Conservation (phyloP, 2,113 vertebrate genomes). For the Spermophilus dauricus region DNA sequence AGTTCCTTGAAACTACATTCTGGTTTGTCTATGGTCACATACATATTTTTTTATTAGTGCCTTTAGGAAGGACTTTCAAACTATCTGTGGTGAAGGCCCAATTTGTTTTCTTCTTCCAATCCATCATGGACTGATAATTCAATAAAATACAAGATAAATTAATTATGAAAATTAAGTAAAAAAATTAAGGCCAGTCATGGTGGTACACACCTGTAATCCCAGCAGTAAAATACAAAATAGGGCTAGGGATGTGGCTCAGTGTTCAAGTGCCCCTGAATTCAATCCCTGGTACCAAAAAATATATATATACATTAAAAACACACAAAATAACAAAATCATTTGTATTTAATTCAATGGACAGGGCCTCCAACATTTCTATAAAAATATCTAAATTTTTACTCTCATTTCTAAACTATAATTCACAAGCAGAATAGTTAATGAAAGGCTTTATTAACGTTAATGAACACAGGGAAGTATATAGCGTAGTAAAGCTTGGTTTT, state of each 20-base stretch:
- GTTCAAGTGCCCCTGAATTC: too few species aligned
- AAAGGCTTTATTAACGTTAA: neutral
- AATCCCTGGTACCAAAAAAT: too few species aligned
- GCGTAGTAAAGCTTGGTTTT: slow-evolving; percentile 24
- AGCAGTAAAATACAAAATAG: too few species aligned
- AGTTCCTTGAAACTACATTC: neutral
- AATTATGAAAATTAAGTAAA: slow-evolving; percentile 29
- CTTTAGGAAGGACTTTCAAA: neutral
- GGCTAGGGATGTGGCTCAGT: too few species aligned
- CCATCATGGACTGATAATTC: neutral
- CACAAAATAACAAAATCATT: neutral
- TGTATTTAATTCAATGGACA: neutral
- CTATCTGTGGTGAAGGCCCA: neutral
- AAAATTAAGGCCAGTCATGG: neutral
- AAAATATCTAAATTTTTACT: neutral
- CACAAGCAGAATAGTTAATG: slow-evolving; percentile 43
- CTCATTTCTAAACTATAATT: slow-evolving; percentile 33
- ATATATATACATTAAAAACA: too few species aligned
- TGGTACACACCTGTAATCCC: too few species aligned
- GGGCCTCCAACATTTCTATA: neutral
- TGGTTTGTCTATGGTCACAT: neutral
- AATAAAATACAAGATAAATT: slow-evolving; percentile 35
- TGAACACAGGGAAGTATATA: slow-evolving; percentile 27
- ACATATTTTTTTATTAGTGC: neutral
- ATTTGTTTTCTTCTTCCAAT: slow-evolving; percentile 33